phyloP scores from a whole-genome alignment of 2,888 invertebrate species.

The Atrina japonica region DNA sequence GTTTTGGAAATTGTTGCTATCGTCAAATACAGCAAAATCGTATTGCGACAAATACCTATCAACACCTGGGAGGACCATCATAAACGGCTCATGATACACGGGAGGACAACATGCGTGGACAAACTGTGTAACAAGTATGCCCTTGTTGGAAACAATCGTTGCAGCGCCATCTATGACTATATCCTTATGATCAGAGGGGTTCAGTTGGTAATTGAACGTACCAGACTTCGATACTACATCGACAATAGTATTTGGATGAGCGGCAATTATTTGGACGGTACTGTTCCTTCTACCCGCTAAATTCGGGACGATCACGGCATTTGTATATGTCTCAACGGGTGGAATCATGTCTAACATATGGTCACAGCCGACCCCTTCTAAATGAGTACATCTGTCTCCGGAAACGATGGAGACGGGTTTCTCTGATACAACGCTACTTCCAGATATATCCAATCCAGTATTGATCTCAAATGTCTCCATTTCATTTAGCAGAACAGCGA shows the following conservation, averaged over 20 bases:
- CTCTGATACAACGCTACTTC: background rate
- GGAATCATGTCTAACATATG: conserved; percentile 3
- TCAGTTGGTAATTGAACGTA: background rate
- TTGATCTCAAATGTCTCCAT: conserved; percentile 9
- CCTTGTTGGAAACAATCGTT: background rate
- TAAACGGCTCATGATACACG: conserved; percentile 6
- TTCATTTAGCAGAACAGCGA: background rate
- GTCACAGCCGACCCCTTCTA: background rate
- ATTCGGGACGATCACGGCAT: background rate
- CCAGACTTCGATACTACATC: background rate
- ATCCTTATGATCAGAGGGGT: background rate
- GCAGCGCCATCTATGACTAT: background rate
- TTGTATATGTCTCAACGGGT: background rate
- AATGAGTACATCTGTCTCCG: conserved; percentile 13
- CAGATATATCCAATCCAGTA: background rate
- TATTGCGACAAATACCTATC: conserved; percentile 3
- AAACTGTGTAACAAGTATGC: conserved; percentile 8
- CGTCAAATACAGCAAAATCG: conserved; percentile 14
- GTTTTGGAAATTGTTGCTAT: conserved; percentile 2
- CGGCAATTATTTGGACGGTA: conserved; percentile 1
- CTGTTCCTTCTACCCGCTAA: background rate
- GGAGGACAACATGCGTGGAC: background rate
- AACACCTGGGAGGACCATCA: conserved; percentile 18
- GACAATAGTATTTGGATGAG: background rate
- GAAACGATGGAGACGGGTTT: conserved; percentile 12